Evolutionary conservation across 2,888 invertebrate genomes (phyloP), one percentile per base, ranked within the genome.

Genomic region (Gastrophysa polygoni): DNA sequence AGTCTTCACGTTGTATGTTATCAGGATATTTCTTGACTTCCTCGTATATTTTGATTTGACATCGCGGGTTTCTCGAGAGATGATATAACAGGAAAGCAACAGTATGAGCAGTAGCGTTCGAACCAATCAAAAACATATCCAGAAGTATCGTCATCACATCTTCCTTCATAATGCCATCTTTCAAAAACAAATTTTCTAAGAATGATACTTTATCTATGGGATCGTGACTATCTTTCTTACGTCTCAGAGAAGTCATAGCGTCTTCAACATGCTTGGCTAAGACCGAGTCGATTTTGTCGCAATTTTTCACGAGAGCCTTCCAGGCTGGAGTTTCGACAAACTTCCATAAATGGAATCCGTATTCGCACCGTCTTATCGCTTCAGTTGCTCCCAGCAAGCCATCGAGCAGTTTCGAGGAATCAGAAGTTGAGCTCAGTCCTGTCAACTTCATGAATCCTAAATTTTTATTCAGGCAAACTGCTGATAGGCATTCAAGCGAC

Each of bases 91-190:
- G 73, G 72, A 89, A 90, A 0, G 86, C 84, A 72, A 86, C 83
- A 1, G 87, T 85, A 64, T 88, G 87, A 0, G 86, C 82, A 5
- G 87, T 85, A 71, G 89, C 86, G 72, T 88, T 88, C 0, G 88
- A 86, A 59, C 89, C 89, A 70, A 89, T 84, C 5, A 89, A 78
- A 46, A 88, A 81, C 85, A 88, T 86, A 73, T 89, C 89, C 82
- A 89, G 84, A 47, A 89, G 72, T 1, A 88, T 77, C 0, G 88
- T 89, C 29, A 87, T 82, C 49, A 88, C 82, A 68, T 89, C 89
- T 71, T 89, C 88, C 0, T 85, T 79, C 51, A 80, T 81, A 77
- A 88, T 82, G 57, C 83, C 82, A 47, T 87, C 84, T 44, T 83
- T 83, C 17, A 84, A 67, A n/a, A 89, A 75, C 72, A 89, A 82